Base-by-base conservation (phyloP, 2,113 vertebrate genomes). In the Oryzias woworae region DNA sequence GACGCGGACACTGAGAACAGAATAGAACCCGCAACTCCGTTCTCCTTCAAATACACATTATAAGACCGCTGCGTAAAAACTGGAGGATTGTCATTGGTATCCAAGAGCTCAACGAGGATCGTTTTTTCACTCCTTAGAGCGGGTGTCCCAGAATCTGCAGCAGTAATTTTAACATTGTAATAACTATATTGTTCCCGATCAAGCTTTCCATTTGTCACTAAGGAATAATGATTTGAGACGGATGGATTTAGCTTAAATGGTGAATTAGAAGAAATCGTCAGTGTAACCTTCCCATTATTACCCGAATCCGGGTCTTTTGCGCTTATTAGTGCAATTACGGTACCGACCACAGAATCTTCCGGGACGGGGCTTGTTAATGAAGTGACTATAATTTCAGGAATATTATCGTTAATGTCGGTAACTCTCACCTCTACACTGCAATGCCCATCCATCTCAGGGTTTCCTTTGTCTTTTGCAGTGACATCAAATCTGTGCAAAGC, bases 1-100 rank as follows among this genome's bases (percentile, higher is more conserved):
- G 66, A 90, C 0, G 94, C 93, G n/a, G 91, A 73, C 3, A 82
- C 68, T 47, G 86, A 85, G 53, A 66, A 83, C 7, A 90, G 44
- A 46, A 88, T 81, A 20, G 78, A 68, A 1, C 88, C 88, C 52
- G 85, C 49, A 1, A 53, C 26, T 4, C 58, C 72, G 22, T 92
- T 91, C 52, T 92, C 89, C 36, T 84, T 83, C 0, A 88, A 66
- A 77, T 88, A 83, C 28, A 88, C 67, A 0, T 55, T 18, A 56
- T 88, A 91, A 0, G 67, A 67, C 0, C 83, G 69, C 5, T 92
- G 90, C 3, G 94, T 85, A 56, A 95, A 93, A 45, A 66, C 68
- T 20, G 94, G 94, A 16, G 89, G 69, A 50, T 94, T 94, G 75
- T 95, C 94, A 4, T 95, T 95, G 52, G 92, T 86, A 43, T 95